Percentiles rank a stretch among this genome's conserved stretches.
Conservation (phyloP, 2,888 invertebrate genomes). For the Andricus quercusramuli region DNA sequence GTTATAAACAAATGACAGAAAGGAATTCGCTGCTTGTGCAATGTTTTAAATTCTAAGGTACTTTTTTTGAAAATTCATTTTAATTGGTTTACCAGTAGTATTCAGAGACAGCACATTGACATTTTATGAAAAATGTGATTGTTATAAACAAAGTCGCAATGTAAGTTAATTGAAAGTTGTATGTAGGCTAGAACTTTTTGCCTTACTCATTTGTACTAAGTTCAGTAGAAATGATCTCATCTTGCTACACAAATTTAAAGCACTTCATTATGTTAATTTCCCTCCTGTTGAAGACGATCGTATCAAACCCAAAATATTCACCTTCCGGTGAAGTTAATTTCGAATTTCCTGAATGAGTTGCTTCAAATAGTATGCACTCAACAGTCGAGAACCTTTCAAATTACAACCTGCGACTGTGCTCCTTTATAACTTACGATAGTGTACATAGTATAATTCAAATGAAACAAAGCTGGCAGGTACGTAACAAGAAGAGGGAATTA, state of each 20-base stretch:
- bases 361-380: background rate
- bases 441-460: background rate
- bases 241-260: background rate
- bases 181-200: no score
- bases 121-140: no score
- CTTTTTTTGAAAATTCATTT: no score
- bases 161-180: no score
- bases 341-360: conserved; percentile 2
- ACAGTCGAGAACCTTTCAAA: background rate
- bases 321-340: background rate
- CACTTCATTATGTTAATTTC: background rate
- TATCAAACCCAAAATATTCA: background rate
- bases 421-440: background rate
- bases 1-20: no score
- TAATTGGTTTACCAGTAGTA: no score
- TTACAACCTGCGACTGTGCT: background rate
- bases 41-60: no score
- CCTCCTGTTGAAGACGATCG: background rate
- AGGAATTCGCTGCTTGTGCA: no score
- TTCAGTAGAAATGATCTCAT: background rate
- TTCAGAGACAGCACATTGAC: no score
- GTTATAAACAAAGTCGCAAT: no score
- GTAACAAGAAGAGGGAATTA: background rate
- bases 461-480: background rate
- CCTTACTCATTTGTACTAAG: no score